Evolutionary conservation across 2,888 invertebrate species (phyloP), one percentile per base, ranked within the genome.

Genomic region (Heteropelma amictum): DNA sequence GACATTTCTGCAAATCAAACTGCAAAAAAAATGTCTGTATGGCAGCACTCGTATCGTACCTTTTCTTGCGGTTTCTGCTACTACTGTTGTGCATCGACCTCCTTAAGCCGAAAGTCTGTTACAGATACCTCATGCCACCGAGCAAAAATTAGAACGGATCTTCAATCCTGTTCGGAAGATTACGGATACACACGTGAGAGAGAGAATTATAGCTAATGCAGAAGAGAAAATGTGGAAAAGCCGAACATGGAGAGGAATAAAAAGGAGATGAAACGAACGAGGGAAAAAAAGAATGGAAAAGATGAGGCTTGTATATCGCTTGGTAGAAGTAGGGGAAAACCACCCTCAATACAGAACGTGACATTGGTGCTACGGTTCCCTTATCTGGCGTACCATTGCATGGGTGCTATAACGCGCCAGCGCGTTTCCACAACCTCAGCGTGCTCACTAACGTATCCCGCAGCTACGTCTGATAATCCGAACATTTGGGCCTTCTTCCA

Each of bases 321-420:
- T 78, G 79, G 71, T 77, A 79, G 79, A 75, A 79, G 75, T 69
- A 69, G 73, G 71, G 80, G 80, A 81, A 81, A 81, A 83, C 82
- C 83, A 82, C 84, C 85, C 84, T 87, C 83, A 87, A 87, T 84
- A 80, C 82, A 82, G 82, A 81, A 88, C 88, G 88, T 87, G 87
- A 88, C 87, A 83, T 82, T 82, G 81, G n/a, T n/a, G 83, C 81
- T 79, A 82, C 80, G 80, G 83, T 84, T 85, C 87, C 85, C 87
- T 88, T 88, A 88, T 88, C 87, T 86, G 80, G 77, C 79, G 80
- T 77, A 76, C 78, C 83, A 80, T 80, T 75, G 77, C 78, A 79
- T 79, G 77, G 38, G 72, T 81, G 79, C 81, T 79, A 71, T 38
- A 75, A 79, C 80, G 42, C 45, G 54, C 40, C 42, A 30, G 14